Evolutionary conservation across 1,140 invertebrate species (phyloP), one percentile per base, ranked within the genome.

Genomic region (Uloborus diversus): DNA sequence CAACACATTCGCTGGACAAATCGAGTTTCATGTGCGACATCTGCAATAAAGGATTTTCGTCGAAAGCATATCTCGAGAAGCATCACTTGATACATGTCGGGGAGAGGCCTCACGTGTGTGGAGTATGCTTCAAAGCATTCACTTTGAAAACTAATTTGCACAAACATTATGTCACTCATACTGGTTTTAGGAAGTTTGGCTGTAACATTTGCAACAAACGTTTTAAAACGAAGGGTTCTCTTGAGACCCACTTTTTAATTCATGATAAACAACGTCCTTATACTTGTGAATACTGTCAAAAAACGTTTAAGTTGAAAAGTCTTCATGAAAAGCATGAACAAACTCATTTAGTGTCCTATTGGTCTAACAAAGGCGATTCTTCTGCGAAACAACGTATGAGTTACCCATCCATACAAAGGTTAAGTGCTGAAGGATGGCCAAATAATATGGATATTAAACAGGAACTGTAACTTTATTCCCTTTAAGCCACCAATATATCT

Each of bases 31-130:
- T 33, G 17, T 75, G 71, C 14, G 30, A 64, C 35, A 14, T 64
- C 3, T 75, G 71, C 27, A 25, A 37, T 3, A 75, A 53, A 51
- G 71, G 57, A 9, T 75, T 75, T 53, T 64, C 59, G 17, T 64
- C 57, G 2, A 75, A 75, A 64, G 57, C 71, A 14, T 62, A 75
- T 17, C 35, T 75, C 9, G 59, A 64, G 27, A 75, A 75, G 13
- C 71, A 75, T 35, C 57, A 64, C 35, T 27, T 75, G 3, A 75
- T 75, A 33, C 71, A 75, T 30, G 59, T 53, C 3, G 71, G 71
- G 1, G 71, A 75, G 20, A 62, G 37, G 25, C 71, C 71, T 32
- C 47, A 64, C 27, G 59, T 62, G 4, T 75, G 71, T 64, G 71
- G 59, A 11, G 17, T 64, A 32, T 75, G 71, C 53, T 62, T 33